Evolutionary conservation across 2,888 invertebrate species (phyloP).

Genomic region (Euphydryas editha): DNA sequence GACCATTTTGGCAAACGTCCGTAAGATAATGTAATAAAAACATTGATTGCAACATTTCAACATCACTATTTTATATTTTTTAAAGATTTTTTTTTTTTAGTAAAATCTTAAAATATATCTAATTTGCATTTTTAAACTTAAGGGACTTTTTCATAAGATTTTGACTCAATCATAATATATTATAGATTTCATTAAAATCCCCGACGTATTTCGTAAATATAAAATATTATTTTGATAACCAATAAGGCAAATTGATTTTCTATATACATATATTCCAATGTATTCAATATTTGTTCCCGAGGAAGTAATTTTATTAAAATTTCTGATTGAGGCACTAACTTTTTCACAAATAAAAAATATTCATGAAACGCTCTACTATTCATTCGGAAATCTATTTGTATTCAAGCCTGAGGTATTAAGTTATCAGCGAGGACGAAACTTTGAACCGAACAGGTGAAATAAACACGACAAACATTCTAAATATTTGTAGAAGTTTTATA

Average conservation of each 20-base stretch:
- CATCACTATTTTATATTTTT: too few relatives aligned
- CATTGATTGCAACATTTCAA: too few relatives aligned
- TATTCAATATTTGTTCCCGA: neutral
- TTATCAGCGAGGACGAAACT: slow-evolving; percentile 33
- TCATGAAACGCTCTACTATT: slow-evolving; percentile 34
- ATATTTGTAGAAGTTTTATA: slow-evolving; percentile 3
- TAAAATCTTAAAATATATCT: too few relatives aligned
- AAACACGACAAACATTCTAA: slow-evolving; percentile 22
- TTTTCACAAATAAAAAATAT: slow-evolving; percentile 39
- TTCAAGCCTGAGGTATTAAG: slow-evolving; percentile 44
- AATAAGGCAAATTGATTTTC: neutral
- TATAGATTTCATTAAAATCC: too few relatives aligned
- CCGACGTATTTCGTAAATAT: too few relatives aligned
- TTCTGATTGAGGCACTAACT: slow-evolving; percentile 16
- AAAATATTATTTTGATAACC: neutral
- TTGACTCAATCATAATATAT: too few relatives aligned
- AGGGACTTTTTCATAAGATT: too few relatives aligned
- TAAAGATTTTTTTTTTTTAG: too few relatives aligned
- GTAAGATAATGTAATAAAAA: too few relatives aligned
- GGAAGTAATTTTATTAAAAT: slow-evolving; percentile 23
- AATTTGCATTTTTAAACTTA: too few relatives aligned
- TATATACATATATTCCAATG: neutral
- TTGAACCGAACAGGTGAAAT: slow-evolving; percentile 19
- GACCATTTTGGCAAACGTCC: too few relatives aligned
- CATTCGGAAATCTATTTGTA: slow-evolving; percentile 43